phyloP scores from a whole-genome alignment of 1,140 invertebrate genomes.

The Apis florea region DNA sequence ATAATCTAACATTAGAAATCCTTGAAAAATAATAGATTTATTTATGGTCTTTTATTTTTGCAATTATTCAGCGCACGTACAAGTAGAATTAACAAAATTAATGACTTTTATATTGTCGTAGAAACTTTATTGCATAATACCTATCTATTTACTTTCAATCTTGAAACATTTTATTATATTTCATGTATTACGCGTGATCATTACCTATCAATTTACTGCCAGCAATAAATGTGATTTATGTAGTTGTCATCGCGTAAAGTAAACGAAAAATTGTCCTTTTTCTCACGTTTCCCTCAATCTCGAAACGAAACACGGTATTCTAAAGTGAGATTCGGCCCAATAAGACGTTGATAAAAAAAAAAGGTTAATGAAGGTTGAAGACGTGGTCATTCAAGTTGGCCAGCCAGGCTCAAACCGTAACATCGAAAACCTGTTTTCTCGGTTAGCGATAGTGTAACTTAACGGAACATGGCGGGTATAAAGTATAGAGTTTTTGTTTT shows the following conservation, averaged over 20 bases:
- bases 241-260: neutral
- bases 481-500: conserved; percentile 9
- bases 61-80: too few species aligned
- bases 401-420: conserved; percentile 33
- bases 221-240: neutral
- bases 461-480: conserved; percentile 34
- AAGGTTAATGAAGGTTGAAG: conserved; percentile 58
- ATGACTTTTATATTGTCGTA: too few species aligned
- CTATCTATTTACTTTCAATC: too few species aligned
- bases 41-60: too few species aligned
- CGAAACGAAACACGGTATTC: neutral
- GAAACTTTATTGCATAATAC: too few species aligned
- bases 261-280: neutral
- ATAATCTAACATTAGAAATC: too few species aligned
- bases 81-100: too few species aligned
- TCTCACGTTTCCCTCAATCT: neutral
- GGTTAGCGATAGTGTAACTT: conserved; percentile 45
- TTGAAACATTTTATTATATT: too few species aligned
- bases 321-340: conserved; percentile 16
- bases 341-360: conserved; percentile 49
- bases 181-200: neutral
- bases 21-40: too few species aligned
- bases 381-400: conserved; percentile 50
- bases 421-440: conserved; percentile 50
- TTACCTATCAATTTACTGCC: neutral